Base-by-base conservation (phyloP, 2,113 vertebrate species). In the Amphilophus citrinellus region DNA sequence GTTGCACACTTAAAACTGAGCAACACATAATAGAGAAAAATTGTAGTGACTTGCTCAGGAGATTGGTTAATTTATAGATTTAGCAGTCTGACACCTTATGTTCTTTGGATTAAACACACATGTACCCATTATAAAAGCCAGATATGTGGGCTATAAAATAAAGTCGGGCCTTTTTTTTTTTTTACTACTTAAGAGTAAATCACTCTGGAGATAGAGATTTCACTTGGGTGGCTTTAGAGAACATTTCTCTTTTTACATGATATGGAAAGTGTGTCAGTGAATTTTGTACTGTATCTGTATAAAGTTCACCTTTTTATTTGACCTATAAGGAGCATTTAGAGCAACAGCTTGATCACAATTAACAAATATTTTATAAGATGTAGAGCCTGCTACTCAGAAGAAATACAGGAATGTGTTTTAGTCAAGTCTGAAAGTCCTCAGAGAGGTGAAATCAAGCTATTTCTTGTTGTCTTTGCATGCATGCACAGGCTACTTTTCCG, bases 371-470 rank as follows among this genome's bases (percentile, higher is more conserved):
- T 56, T 56, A 20, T 20, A 20, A 56, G 53, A 56, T 50, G 47
- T 50, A 32, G 50, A 53, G 20, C 10, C 30, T 32, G 44, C 50
- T 80, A 59, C 32, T 0, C 10, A 14, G 61, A 58, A 44, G 20
- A 39, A 53, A 47, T 20, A 39, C 22, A 61, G 22, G 17, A 53
- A 32, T 32, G 27, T 39, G 37, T 82, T 37, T 39, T 8, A 77
- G 47, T 30, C 10, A 75, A 86, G 76, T 80, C 44, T 66, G 57
- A 76, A 47, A 75, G 66, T 79, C 61, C 63, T 85, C 61, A 10
- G 75, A 88, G 82, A 88, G 90, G 88, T 91, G 63, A 93, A 89
- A 92, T 84, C 66, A 50, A 83, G 73, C 39, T 66, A 73, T 56
- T 83, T 35, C 80, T 76, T 53, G 60, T 32, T 77, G 80, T 84